phyloP scores from a whole-genome alignment of 2,888 invertebrate genomes.

The Tetropium fuscum region DNA sequence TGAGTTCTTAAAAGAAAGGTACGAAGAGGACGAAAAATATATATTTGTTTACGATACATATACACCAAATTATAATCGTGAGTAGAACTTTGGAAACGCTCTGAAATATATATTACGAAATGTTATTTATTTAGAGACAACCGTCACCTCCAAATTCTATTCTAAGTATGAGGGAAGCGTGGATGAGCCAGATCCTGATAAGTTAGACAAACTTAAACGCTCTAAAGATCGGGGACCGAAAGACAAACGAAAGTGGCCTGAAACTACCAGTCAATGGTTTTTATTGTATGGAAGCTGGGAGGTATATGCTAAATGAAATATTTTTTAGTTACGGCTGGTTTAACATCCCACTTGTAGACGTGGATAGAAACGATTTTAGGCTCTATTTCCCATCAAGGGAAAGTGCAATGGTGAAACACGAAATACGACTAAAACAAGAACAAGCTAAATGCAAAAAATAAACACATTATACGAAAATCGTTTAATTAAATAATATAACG shows the following conservation, averaged over 20 bases:
- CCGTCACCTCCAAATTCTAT: constrained; percentile 61
- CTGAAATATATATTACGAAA: neutral
- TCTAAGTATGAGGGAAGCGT: constrained; percentile 55
- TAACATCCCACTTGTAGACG: constrained; percentile 42
- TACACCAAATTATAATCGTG: constrained; percentile 54
- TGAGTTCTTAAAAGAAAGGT: constrained; percentile 53
- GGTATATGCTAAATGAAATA: neutral
- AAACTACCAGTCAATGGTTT: constrained; percentile 58
- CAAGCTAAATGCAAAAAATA: no score
- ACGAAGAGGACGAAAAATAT: constrained; percentile 50
- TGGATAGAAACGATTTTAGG: constrained; percentile 51
- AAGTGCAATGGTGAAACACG: constrained; percentile 44
- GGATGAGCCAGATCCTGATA: constrained; percentile 47
- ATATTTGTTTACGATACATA: constrained; percentile 55
- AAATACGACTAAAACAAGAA: no score
- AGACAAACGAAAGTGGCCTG: constrained; percentile 56
- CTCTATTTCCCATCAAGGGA: constrained; percentile 47
- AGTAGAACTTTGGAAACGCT: constrained; percentile 26
- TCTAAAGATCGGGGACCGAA: constrained; percentile 54
- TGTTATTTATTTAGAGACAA: constrained; percentile 45
- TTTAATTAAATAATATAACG: constrained; percentile 21
- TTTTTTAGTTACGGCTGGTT: constrained; percentile 14
- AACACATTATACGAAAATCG: constrained; percentile 14
- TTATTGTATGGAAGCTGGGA: constrained; percentile 1
- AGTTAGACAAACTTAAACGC: constrained; percentile 51